These are phyloP conservation scores for Lomographa bimaculata DNA, from an alignment of 2,888 invertebrate species.

Conservation along the genomic window DNA sequence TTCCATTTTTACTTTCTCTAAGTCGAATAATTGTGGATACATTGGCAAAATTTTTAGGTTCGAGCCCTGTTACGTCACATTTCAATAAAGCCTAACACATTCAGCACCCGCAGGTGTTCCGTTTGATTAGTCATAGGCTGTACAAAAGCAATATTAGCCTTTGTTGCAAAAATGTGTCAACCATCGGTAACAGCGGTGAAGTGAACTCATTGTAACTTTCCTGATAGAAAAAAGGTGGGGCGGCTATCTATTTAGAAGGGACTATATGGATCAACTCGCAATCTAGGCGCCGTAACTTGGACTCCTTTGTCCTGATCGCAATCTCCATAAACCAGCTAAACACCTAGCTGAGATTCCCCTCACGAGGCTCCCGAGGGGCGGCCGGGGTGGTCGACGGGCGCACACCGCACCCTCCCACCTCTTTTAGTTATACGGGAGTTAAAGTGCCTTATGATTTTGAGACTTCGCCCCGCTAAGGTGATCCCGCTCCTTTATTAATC, in stretches of 20 bases:
- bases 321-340: slow-evolving; percentile 82
- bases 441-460: slow-evolving; percentile 71
- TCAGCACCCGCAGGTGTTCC: slow-evolving; percentile 26
- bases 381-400: slow-evolving; percentile 25
- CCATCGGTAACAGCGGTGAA: slow-evolving; percentile 15
- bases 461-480: slow-evolving; percentile 50
- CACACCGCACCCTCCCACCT: slow-evolving; percentile 37
- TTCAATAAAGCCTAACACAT: slow-evolving; percentile 15
- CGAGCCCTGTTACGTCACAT: slow-evolving; percentile 15
- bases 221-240: slow-evolving; percentile 46
- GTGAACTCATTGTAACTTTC: slow-evolving; percentile 45
- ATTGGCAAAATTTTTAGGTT: slow-evolving; percentile 6
- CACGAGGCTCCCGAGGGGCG: slow-evolving; percentile 44
- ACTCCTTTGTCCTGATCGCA: slow-evolving; percentile 79
- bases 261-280: slow-evolving; percentile 66
- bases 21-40: slow-evolving; percentile 11
- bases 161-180: slow-evolving; percentile 27
- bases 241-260: slow-evolving; percentile 49
- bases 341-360: slow-evolving; percentile 74
- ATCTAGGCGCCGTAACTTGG: slow-evolving; percentile 71
- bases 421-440: slow-evolving; percentile 61
- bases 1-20: slow-evolving; percentile 20
- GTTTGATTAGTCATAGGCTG: slow-evolving; percentile 21
- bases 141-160: slow-evolving; percentile 19
- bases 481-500: slow-evolving; percentile 63